These are phyloP conservation scores for Kuschelorhynchus macadamiae DNA, from an alignment of 2,888 invertebrate genomes.

Conservation along the genomic window DNA sequence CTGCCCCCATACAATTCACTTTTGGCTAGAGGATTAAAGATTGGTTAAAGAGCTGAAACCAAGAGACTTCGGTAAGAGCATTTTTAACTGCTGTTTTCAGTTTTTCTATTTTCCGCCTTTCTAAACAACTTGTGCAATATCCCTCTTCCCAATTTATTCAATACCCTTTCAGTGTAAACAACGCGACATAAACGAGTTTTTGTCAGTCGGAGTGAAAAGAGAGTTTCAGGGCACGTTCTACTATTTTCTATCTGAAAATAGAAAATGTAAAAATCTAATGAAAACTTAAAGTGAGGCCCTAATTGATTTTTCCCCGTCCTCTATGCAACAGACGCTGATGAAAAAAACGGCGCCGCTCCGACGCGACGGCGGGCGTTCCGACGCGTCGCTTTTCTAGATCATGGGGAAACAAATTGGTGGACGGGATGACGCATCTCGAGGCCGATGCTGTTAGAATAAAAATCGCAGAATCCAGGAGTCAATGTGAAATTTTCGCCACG, in stretches of 20 bases:
- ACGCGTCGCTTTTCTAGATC: constrained; percentile 29
- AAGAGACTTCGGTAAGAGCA: no score
- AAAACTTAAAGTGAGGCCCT: constrained; percentile 23
- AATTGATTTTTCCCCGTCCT: constrained; percentile 22
- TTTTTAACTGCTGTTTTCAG: no score
- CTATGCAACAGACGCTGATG: constrained; percentile 29
- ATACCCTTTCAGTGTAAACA: no score
- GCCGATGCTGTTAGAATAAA: no score
- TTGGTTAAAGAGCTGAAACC: no score
- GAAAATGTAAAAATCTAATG: constrained; percentile 16
- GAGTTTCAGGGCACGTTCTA: constrained; percentile 8
- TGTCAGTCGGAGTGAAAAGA: background rate
- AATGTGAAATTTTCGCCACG: no score
- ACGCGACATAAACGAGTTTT: constrained; percentile 12
- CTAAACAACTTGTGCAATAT: no score
- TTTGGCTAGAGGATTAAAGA: no score
- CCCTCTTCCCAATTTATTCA: no score
- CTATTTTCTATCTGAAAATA: background rate
- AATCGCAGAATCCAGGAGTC: no score
- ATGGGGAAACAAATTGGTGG: constrained; percentile 30
- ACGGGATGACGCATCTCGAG: constrained; percentile 27
- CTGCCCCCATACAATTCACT: no score
- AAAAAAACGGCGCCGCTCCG: constrained; percentile 32
- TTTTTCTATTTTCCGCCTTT: no score
- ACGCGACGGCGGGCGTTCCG: constrained; percentile 31